phyloP scores from a whole-genome alignment of 2,113 vertebrate genomes.

The Brachirus orientalis region DNA sequence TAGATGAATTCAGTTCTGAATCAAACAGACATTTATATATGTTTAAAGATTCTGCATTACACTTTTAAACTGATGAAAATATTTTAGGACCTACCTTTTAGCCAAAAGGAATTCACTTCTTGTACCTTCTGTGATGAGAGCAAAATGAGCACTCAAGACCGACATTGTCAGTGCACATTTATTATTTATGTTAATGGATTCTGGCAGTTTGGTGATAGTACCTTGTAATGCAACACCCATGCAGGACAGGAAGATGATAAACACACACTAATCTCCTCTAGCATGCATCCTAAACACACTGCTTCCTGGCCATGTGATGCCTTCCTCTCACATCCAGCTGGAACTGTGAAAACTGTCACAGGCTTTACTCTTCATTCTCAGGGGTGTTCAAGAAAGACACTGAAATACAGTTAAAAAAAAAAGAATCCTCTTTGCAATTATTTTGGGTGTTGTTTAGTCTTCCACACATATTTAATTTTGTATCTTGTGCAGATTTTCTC shows the following conservation, averaged over 20 bases:
- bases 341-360: background rate
- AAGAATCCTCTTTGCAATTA: too few relatives aligned
- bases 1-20: too few relatives aligned
- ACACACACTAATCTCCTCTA: conserved; percentile 49
- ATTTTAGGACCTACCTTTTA: conserved; percentile 5
- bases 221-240: conserved; percentile 79
- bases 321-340: conserved; percentile 33
- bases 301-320: conserved; percentile 32
- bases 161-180: conserved; percentile 61
- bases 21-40: too few relatives aligned
- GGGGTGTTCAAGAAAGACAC: too few relatives aligned
- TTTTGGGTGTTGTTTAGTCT: too few relatives aligned
- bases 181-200: conserved; percentile 86
- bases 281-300: conserved; percentile 35
- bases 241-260: conserved; percentile 61
- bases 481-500: too few relatives aligned
- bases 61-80: conserved; percentile 4
- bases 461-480: too few relatives aligned
- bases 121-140: conserved; percentile 40
- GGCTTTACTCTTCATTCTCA: too few relatives aligned
- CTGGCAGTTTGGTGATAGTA: conserved; percentile 77
- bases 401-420: too few relatives aligned
- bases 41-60: too few relatives aligned
- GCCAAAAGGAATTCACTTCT: conserved; percentile 28
- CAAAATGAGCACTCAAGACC: conserved; percentile 46